Evolutionary conservation across 2,113 vertebrate species (phyloP).

Genomic region (Fulmarus glacialis): DNA sequence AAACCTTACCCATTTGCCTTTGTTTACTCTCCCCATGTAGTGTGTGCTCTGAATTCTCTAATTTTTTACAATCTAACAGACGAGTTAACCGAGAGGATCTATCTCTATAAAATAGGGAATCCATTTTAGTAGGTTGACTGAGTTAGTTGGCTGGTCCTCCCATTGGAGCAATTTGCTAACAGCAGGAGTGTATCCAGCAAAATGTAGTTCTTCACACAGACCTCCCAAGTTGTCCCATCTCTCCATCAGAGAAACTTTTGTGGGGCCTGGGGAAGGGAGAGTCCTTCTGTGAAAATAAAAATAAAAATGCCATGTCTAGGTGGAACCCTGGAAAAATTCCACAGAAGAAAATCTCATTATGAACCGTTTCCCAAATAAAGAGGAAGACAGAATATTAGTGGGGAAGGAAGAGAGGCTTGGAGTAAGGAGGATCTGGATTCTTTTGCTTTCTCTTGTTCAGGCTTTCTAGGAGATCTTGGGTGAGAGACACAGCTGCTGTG

Average conservation of each 20-base stretch:
- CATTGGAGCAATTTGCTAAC: constrained; percentile 64
- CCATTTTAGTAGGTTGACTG: constrained; percentile 45
- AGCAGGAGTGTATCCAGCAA: constrained; percentile 64
- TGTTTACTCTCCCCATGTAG: neutral
- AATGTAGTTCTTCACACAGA: constrained; percentile 53
- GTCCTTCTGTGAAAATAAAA: constrained; percentile 57
- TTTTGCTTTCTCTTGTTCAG: neutral
- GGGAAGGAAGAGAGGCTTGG: neutral
- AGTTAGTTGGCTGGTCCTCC: constrained; percentile 52
- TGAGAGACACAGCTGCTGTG: neutral
- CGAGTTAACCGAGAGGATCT: constrained; percentile 18
- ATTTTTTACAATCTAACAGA: neutral
- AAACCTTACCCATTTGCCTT: neutral
- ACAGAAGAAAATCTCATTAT: constrained; percentile 35
- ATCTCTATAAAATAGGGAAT: constrained; percentile 33
- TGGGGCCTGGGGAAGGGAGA: constrained; percentile 55
- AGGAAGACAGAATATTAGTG: neutral
- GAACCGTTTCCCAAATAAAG: neutral
- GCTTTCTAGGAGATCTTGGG: neutral
- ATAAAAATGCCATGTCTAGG: constrained; percentile 58
- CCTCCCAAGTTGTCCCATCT: constrained; percentile 69
- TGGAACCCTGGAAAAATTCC: constrained; percentile 64
- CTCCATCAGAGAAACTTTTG: constrained; percentile 54
- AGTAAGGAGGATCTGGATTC: neutral
- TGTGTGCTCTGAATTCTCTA: neutral